Evolutionary conservation across 2,888 invertebrate species (phyloP).

Genomic region (Cordilura impudica): DNA sequence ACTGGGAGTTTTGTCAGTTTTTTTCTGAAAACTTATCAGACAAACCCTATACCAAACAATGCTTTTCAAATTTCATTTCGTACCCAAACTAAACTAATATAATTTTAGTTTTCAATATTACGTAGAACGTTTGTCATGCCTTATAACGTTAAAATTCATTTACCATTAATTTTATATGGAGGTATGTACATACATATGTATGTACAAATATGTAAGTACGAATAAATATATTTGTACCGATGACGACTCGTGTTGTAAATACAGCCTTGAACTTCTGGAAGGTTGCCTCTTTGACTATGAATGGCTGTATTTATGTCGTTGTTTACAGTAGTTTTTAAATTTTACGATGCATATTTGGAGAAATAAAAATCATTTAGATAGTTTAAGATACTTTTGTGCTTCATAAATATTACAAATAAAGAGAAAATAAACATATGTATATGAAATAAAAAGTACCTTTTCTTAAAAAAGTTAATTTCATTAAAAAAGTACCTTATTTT

Average conservation of each 20-base stretch:
- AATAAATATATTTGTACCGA: conserved; percentile 1
- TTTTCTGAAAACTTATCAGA: not conserved
- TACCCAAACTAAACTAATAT: not conserved
- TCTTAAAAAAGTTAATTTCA: no score
- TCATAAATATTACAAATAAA: no score
- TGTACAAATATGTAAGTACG: not conserved
- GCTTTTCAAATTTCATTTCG: not conserved
- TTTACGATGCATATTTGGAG: no score
- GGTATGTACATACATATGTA: not conserved
- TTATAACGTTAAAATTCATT: conserved; percentile 7
- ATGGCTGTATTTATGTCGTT: conserved; percentile 14
- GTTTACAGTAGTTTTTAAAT: conserved; percentile 1
- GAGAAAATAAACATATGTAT: no score
- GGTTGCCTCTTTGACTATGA: conserved; percentile 40
- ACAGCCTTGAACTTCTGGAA: conserved; percentile 64
- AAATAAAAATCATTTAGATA: no score
- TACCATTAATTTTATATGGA: conserved; percentile 20
- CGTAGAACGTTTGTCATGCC: not conserved
- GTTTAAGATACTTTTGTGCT: no score
- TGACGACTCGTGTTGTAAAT: conserved; percentile 48
- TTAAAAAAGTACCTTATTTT: no score
- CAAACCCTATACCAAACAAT: no score
- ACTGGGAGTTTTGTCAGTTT: not conserved
- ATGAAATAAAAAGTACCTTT: no score
- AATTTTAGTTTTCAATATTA: not conserved